These are phyloP conservation scores for Macrobrachium rosenbergii DNA, from an alignment of 1,140 invertebrate species.

Conservation along the genomic window DNA sequence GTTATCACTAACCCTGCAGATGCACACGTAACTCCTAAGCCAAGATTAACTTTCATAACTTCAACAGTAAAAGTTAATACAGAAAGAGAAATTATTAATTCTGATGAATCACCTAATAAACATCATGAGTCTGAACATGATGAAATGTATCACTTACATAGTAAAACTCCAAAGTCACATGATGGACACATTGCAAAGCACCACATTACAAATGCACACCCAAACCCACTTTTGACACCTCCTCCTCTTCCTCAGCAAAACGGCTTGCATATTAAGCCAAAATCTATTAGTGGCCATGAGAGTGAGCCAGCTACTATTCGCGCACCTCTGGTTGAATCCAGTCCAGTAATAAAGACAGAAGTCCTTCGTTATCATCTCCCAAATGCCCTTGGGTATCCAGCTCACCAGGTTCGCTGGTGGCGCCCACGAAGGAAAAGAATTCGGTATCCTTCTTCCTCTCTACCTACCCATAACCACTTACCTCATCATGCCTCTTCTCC, in stretches of 20 bases:
- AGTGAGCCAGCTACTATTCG: background rate
- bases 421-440: background rate
- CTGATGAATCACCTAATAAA: no score
- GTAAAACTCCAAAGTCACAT: no score
- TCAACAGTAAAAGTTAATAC: no score
- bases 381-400: constrained; percentile 3
- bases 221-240: background rate
- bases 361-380: constrained; percentile 18
- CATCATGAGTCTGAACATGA: no score
- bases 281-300: background rate
- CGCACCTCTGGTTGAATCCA: background rate
- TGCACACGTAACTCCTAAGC: background rate
- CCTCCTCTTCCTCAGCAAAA: background rate
- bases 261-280: constrained; percentile 12
- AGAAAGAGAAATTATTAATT: no score
- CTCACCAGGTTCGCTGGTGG: background rate
- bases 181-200: no score
- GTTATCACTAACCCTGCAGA: background rate
- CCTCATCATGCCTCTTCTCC: constrained; percentile 5
- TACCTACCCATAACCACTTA: background rate
- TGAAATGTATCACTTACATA: no score
- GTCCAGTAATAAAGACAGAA: background rate
- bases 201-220: no score
- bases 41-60: background rate
- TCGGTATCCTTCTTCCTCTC: background rate